Base-by-base conservation (phyloP, 1,140 invertebrate species). In the Lordiphosa clarofinis region DNA sequence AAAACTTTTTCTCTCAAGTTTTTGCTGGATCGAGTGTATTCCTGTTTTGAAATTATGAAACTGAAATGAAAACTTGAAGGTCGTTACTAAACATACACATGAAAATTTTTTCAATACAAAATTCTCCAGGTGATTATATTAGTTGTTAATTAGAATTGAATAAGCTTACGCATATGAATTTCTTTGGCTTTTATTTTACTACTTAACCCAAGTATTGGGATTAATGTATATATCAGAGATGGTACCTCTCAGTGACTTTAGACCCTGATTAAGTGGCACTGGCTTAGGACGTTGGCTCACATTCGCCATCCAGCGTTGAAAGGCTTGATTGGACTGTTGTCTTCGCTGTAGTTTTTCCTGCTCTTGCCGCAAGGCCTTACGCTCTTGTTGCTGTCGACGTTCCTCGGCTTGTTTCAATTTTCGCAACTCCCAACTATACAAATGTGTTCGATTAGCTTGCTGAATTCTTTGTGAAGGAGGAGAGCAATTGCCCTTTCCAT, bases 201-300 rank as follows among this genome's bases (percentile, higher is more conserved):
- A 65, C 4, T 53, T 7, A 8, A 73, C 36, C 82, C 82, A 87
- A 13, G 56, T 38, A 9, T 72, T 75, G 6, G 82, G 82, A 54
- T 87, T 87, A 3, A 79, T 43, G 37, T 64, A 87, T 4, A 87
- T 61, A 1, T 46, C 5, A 2, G 82, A 86, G 21, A 87, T 50
- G 19, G 82, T 86, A 39, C 82, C 84, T 12, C 75, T 57, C 19
- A 87, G 50, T 9, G 78, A 72, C 6, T 59, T 12, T 0, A 87
- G 15, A 11, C 84, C 84, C 12, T 79, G 68, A 42, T 68, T 60
- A 2, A 76, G 52, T 3, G 84, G 84, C 28, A 87, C 84, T 1
- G 84, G 84, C 33, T 86, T 87, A 13, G 84, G 73, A 0, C 74
- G 55, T 8, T 69, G 53, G 0, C 33, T 47, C 12, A 57, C 78